Percentiles rank a stretch among this genome's conserved stretches.
phyloP scores from a whole-genome alignment of 2,797 vertebrate genomes.

The Melanotaenia nigrans region DNA sequence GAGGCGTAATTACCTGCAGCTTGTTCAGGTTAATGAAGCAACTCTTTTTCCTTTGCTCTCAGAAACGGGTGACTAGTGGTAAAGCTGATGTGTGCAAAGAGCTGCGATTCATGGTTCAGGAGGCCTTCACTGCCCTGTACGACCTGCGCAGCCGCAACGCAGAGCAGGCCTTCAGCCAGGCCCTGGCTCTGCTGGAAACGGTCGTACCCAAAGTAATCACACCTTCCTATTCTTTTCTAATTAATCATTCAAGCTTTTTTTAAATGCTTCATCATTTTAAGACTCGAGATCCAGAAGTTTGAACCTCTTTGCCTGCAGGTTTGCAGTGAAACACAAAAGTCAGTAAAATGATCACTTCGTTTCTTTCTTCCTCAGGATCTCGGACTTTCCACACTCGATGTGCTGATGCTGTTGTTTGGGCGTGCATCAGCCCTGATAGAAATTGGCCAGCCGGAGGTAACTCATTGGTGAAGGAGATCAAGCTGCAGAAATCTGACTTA shows the following conservation, averaged over 20 bases:
- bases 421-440: slow-evolving; percentile 87
- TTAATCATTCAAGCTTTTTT: neutral
- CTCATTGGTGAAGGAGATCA: too few relatives aligned
- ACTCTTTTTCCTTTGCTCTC: neutral
- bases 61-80: neutral
- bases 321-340: neutral
- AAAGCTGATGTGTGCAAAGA: slow-evolving; percentile 24
- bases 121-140: slow-evolving; percentile 78
- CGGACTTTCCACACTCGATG: slow-evolving; percentile 85
- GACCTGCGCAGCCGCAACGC: slow-evolving; percentile 87
- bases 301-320: neutral
- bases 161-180: slow-evolving; percentile 84
- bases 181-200: slow-evolving; percentile 78
- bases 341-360: neutral
- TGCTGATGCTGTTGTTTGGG: slow-evolving; percentile 87
- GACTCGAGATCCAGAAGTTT: neutral
- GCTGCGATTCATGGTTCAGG: slow-evolving; percentile 76
- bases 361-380: slow-evolving; percentile 75
- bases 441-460: slow-evolving; percentile 90
- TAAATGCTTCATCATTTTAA: neutral
- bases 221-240: too few relatives aligned
- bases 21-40: neutral
- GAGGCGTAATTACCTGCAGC: too few relatives aligned
- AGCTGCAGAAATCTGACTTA: too few relatives aligned
- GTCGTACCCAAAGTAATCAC: slow-evolving; percentile 78